Conservation (phyloP, 2,797 vertebrate species). For the Crypturellus tataupa region DNA sequence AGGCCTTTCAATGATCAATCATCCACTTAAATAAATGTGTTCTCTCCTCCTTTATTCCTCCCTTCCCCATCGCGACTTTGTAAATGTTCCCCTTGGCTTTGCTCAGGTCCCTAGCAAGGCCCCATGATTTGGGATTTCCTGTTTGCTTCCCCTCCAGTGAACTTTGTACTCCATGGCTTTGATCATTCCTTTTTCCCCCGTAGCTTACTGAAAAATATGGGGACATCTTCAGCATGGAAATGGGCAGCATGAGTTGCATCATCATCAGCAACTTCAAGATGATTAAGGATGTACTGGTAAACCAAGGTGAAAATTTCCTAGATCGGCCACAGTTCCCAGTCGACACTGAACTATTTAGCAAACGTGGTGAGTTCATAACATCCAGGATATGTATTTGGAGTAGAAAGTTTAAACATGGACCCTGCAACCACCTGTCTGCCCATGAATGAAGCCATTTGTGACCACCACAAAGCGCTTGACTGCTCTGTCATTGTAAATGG, state of each 20-base stretch:
- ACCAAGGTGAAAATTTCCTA: slow-evolving; percentile 84
- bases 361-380: slow-evolving; percentile 77
- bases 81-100: background rate
- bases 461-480: too few relatives aligned
- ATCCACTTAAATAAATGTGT: background rate
- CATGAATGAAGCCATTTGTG: too few relatives aligned
- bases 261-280: slow-evolving; percentile 81
- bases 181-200: too few relatives aligned
- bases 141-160: too few relatives aligned
- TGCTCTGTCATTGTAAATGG: background rate
- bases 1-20: fast-evolving
- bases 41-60: fast-evolving
- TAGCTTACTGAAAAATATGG: slow-evolving; percentile 85
- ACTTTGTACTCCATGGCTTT: too few relatives aligned
- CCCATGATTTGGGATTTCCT: too few relatives aligned
- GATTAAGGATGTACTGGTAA: slow-evolving; percentile 86
- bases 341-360: slow-evolving; percentile 53
- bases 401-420: background rate
- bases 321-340: slow-evolving; percentile 79
- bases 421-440: too few relatives aligned
- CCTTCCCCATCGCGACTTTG: background rate
- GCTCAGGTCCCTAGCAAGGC: too few relatives aligned
- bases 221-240: slow-evolving; percentile 78
- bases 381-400: fast-evolving
- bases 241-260: slow-evolving; percentile 76